phyloP scores from a whole-genome alignment of 1,140 invertebrate species.

The Heliconius congener region DNA sequence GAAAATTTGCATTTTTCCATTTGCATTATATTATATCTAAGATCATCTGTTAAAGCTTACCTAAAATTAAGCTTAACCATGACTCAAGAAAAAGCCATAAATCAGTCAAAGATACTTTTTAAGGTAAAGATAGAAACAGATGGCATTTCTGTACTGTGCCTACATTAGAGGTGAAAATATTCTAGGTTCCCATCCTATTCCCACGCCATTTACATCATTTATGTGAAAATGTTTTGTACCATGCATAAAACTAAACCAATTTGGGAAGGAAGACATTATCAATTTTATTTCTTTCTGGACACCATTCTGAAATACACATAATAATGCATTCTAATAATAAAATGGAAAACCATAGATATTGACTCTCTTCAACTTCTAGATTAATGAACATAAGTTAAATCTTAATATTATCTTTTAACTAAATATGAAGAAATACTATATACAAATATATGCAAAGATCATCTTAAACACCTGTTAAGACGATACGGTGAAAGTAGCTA shows the following conservation, averaged over 20 bases:
- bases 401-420: not conserved
- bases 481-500: constrained; percentile 29
- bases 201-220: too few relatives aligned
- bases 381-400: not conserved
- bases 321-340: too few relatives aligned
- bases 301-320: too few relatives aligned
- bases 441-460: constrained; percentile 21
- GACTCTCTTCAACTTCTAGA: too few relatives aligned
- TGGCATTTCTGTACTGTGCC: not conserved
- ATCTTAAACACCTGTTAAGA: constrained; percentile 19
- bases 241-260: too few relatives aligned
- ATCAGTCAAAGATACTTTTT: not conserved
- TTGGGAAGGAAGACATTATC: too few relatives aligned
- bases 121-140: not conserved
- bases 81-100: not conserved
- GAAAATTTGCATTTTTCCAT: too few relatives aligned
- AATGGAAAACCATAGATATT: too few relatives aligned
- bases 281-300: too few relatives aligned
- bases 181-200: too few relatives aligned
- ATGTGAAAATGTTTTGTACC: too few relatives aligned
- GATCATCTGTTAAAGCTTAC: not conserved
- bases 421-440: not conserved
- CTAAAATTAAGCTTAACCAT: not conserved
- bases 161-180: too few relatives aligned
- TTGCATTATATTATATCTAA: not conserved